A percentile compares a stretch with the other conserved stretches of the same genome.
Evolutionary conservation across 2,888 invertebrate species (phyloP).

Genomic region (Zeuzera pyrina): DNA sequence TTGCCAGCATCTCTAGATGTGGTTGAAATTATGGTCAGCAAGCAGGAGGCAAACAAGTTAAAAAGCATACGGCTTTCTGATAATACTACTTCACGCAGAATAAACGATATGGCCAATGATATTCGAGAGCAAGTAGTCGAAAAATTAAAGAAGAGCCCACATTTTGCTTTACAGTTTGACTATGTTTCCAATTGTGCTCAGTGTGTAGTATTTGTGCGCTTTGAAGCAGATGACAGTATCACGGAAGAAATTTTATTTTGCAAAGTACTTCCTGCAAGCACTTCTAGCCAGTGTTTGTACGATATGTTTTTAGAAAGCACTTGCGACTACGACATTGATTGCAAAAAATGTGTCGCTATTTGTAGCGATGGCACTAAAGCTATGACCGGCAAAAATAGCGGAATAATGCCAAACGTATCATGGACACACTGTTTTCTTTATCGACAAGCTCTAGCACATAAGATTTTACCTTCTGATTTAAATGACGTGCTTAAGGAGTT

Average conservation of each 20-base stretch:
- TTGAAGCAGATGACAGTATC: slow-evolving; percentile 21
- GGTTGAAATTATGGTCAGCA: slow-evolving; percentile 1
- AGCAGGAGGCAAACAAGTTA: slow-evolving; percentile 1
- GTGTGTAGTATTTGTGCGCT: slow-evolving; percentile 22
- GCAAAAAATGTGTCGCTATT: slow-evolving; percentile 9
- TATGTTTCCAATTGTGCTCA: slow-evolving; percentile 22
- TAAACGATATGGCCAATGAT: slow-evolving; percentile 19
- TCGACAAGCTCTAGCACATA: slow-evolving; percentile 19
- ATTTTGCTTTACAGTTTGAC: slow-evolving; percentile 13
- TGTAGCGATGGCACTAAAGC: slow-evolving; percentile 9
- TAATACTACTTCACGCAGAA: slow-evolving; percentile 20
- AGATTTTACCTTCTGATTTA: slow-evolving; percentile 4
- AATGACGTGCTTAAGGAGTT: slow-evolving; percentile 15
- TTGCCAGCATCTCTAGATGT: slow-evolving; percentile 17
- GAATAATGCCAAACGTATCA: slow-evolving; percentile 15
- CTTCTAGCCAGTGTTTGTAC: slow-evolving; percentile 18
- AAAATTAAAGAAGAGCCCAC: neutral
- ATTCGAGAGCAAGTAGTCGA: neutral
- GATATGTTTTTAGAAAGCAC: slow-evolving; percentile 4
- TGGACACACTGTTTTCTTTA: slow-evolving; percentile 19
- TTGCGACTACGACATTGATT: slow-evolving; percentile 12
- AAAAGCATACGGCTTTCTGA: slow-evolving; percentile 18
- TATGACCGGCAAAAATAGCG: slow-evolving; percentile 21
- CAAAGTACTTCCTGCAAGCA: slow-evolving; percentile 20
- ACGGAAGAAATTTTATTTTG: slow-evolving; percentile 21